A percentile compares a stretch with the other conserved stretches of the same genome.
Evolutionary conservation across 2,888 invertebrate species (phyloP).

Genomic region (Cephonodes hylas): DNA sequence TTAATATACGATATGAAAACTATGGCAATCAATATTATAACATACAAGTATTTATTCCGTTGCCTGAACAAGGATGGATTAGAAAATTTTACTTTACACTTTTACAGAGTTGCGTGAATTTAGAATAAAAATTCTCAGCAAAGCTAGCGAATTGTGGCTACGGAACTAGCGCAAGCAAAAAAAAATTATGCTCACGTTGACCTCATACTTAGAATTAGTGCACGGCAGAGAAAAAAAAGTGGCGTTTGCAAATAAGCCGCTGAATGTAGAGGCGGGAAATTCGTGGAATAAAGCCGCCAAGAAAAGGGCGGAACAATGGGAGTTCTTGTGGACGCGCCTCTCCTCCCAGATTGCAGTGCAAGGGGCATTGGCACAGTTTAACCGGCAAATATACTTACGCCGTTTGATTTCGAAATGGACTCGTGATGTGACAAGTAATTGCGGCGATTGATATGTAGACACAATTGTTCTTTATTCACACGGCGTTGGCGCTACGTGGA

Average conservation of each 20-base stretch:
- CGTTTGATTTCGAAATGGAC: not conserved
- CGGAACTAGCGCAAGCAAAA: not conserved
- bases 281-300: not conserved
- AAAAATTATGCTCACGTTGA: not conserved
- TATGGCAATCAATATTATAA: too few species aligned
- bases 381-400: not conserved
- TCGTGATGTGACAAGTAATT: not conserved
- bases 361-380: not conserved
- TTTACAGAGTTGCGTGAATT: not conserved
- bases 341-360: not conserved
- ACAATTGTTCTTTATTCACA: not conserved
- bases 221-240: not conserved
- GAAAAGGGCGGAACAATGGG: not conserved
- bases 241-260: slow-evolving; percentile 1
- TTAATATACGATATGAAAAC: too few species aligned
- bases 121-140: not conserved
- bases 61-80: too few species aligned
- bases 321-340: not conserved
- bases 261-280: not conserved
- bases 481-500: not conserved
- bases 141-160: too few species aligned
- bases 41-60: too few species aligned
- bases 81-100: too few species aligned
- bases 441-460: not conserved
- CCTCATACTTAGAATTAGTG: slow-evolving; percentile 1